These are phyloP conservation scores for Drosophila paramelanica DNA, from an alignment of 2,888 invertebrate species.

Conservation along the genomic window DNA sequence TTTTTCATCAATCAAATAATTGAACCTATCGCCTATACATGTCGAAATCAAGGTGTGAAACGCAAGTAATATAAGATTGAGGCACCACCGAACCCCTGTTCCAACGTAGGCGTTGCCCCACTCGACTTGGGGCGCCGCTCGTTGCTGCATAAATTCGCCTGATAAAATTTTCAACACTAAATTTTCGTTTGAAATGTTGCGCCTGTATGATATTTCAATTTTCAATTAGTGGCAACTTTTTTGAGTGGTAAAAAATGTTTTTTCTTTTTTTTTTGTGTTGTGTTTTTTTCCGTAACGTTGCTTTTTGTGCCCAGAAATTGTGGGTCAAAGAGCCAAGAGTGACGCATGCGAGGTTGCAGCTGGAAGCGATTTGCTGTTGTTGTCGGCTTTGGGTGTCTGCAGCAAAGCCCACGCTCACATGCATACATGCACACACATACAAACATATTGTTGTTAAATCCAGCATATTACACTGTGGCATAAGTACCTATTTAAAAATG, in stretches of 20 bases:
- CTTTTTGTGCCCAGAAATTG: slow-evolving; percentile 51
- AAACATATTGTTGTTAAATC: background rate
- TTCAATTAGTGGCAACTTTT: slow-evolving; percentile 67
- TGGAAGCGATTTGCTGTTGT: slow-evolving; percentile 24
- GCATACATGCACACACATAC: background rate
- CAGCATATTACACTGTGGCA: slow-evolving; percentile 1
- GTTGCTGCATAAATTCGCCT: slow-evolving; percentile 60
- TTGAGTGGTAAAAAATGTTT: slow-evolving; percentile 52
- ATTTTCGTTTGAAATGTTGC: slow-evolving; percentile 63
- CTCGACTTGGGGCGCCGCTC: slow-evolving; percentile 22
- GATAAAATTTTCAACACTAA: slow-evolving; percentile 67
- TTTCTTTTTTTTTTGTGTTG: slow-evolving; percentile 22
- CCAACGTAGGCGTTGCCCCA: slow-evolving; percentile 56
- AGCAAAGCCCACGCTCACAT: slow-evolving; percentile 34
- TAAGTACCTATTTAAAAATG: slow-evolving; percentile 9
- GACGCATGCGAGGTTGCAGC: slow-evolving; percentile 61
- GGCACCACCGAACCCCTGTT: slow-evolving; percentile 19
- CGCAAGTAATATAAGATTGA: slow-evolving; percentile 27
- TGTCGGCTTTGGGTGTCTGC: slow-evolving; percentile 21
- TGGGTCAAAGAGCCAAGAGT: slow-evolving; percentile 69
- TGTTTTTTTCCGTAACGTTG: slow-evolving; percentile 16
- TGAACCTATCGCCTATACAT: slow-evolving; percentile 42
- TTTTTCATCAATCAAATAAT: slow-evolving; percentile 52
- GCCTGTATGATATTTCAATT: slow-evolving; percentile 74
- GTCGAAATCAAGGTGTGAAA: slow-evolving; percentile 69